These are phyloP conservation scores for Peromyscus polionotus DNA, from an alignment of 2,113 vertebrate genomes.

Conservation along the genomic window DNA sequence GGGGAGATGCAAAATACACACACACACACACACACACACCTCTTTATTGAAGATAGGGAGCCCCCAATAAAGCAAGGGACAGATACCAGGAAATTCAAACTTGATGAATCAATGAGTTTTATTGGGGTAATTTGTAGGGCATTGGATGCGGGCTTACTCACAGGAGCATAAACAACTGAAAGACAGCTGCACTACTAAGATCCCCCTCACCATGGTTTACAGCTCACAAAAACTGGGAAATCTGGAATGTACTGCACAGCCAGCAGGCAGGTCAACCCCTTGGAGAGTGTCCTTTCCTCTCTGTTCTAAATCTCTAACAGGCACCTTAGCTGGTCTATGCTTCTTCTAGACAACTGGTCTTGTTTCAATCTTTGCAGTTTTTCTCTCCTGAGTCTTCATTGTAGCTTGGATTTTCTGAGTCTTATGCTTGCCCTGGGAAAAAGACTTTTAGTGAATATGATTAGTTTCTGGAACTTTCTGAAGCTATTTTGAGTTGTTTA, in stretches of 20 bases:
- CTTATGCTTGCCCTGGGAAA: neutral
- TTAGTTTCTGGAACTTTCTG: neutral
- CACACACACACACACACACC: neutral
- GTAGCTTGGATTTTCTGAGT: neutral
- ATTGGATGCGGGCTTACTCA: neutral
- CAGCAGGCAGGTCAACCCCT: neutral
- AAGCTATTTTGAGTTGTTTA: neutral
- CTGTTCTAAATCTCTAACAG: neutral
- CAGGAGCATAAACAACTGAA: neutral
- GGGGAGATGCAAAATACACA: neutral
- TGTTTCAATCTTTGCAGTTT: neutral
- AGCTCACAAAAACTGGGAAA: neutral
- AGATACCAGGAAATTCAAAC: neutral
- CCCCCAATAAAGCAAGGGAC: too few relatives aligned
- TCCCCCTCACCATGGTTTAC: neutral
- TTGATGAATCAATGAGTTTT: neutral
- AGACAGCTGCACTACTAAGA: neutral
- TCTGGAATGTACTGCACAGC: neutral
- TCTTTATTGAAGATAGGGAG: neutral
- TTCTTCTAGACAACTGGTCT: neutral
- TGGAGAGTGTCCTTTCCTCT: neutral
- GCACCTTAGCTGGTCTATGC: neutral
- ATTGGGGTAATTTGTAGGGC: neutral
- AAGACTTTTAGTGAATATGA: too few relatives aligned
- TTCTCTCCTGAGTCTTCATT: too few relatives aligned